These are phyloP conservation scores for Priocnemis perturbator DNA, from an alignment of 2,888 invertebrate genomes.

Conservation along the genomic window DNA sequence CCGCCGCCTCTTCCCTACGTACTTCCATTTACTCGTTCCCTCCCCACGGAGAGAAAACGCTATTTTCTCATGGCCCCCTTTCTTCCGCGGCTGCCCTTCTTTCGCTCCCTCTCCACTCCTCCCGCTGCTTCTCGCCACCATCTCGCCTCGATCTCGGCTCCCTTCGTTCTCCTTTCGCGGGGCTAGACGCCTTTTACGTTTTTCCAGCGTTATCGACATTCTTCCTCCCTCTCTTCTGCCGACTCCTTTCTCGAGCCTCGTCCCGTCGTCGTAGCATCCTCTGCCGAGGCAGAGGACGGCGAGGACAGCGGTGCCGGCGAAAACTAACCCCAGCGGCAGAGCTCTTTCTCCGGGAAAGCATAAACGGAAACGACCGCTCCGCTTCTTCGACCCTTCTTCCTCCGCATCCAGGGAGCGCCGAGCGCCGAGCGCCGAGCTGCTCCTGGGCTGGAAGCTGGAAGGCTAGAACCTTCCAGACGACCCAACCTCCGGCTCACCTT, in stretches of 20 bases:
- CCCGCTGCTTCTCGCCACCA: slow-evolving; percentile 19
- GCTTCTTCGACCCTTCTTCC: slow-evolving; percentile 6
- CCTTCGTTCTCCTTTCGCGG: slow-evolving; percentile 40
- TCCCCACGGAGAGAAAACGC: neutral
- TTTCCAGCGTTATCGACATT: slow-evolving; percentile 74
- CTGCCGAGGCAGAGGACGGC: slow-evolving; percentile 5
- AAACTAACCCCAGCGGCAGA: no score
- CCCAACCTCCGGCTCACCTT: slow-evolving; percentile 15
- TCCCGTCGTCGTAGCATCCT: slow-evolving; percentile 65
- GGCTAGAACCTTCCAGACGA: slow-evolving; percentile 48
- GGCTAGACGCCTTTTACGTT: slow-evolving; percentile 67
- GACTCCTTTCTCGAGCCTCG: slow-evolving; percentile 57
- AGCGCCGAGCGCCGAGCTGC: no score
- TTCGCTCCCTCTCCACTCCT: slow-evolving; percentile 36
- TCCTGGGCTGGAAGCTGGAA: no score
- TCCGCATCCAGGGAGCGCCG: slow-evolving; percentile 12
- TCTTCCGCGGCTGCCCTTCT: slow-evolving; percentile 33
- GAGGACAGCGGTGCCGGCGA: no score
- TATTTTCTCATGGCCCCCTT: neutral
- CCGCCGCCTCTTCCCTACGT: slow-evolving; percentile 28
- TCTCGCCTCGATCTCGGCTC: slow-evolving; percentile 29
- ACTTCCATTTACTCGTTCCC: slow-evolving; percentile 1
- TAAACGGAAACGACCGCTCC: slow-evolving; percentile 55
- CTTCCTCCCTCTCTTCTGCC: slow-evolving; percentile 44
- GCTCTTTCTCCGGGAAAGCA: slow-evolving; percentile 47